These are phyloP conservation scores for Ursus arctos DNA, from an alignment of 2,113 vertebrate species.

Conservation along the genomic window DNA sequence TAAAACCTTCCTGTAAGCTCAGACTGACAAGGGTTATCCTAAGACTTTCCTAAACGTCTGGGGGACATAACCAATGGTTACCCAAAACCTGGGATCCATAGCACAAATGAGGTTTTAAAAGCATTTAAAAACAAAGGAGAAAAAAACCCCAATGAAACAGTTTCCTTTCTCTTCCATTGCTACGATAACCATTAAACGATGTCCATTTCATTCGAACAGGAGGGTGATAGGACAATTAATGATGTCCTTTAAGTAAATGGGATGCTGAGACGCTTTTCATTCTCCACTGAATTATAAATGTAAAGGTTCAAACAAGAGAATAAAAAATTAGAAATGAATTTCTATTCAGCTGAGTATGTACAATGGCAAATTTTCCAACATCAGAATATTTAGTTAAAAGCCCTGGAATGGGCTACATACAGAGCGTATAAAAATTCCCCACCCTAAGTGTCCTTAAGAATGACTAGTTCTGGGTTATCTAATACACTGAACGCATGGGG, in stretches of 20 bases:
- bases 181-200: conserved; percentile 37
- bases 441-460: conserved; percentile 51
- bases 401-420: conserved; percentile 1
- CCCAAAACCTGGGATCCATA: not conserved
- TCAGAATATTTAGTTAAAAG: not conserved
- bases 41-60: not conserved
- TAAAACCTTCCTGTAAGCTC: conserved; percentile 17
- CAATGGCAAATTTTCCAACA: conserved; percentile 66
- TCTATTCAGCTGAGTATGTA: conserved; percentile 44
- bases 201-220: conserved; percentile 39
- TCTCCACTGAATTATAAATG: conserved; percentile 46
- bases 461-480: conserved; percentile 61
- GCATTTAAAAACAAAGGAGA: not conserved
- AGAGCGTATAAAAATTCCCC: conserved; percentile 52
- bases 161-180: conserved; percentile 15
- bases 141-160: not conserved
- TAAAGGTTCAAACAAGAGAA: conserved; percentile 55
- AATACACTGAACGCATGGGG: conserved; percentile 55
- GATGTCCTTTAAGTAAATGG: conserved; percentile 35
- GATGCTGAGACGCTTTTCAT: conserved; percentile 59
- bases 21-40: not conserved
- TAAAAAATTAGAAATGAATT: conserved; percentile 63
- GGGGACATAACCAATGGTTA: not conserved
- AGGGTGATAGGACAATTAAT: conserved; percentile 57
- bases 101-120: not conserved